These are phyloP conservation scores for Xenentodon cancila DNA, from an alignment of 2,797 vertebrate species.

Conservation along the genomic window DNA sequence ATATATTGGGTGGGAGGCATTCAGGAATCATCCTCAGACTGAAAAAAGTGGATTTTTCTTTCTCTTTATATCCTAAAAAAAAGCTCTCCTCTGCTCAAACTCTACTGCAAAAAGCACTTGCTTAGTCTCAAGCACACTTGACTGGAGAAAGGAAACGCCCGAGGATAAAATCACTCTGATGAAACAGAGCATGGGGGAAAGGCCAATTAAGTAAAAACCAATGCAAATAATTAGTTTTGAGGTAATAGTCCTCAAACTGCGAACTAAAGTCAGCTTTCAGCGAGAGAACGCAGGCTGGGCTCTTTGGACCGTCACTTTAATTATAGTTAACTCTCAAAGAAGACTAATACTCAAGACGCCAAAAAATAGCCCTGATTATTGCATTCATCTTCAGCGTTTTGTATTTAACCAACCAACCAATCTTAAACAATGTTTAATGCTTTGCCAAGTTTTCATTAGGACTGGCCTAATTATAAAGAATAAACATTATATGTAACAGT, in stretches of 20 bases:
- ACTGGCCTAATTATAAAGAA: neutral
- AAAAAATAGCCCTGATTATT: constrained; percentile 17
- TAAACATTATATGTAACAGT: neutral
- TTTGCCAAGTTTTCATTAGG: neutral
- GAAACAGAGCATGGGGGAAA: constrained; percentile 49
- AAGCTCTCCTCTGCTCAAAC: constrained; percentile 5
- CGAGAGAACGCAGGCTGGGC: constrained; percentile 1
- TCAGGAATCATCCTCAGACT: constrained; percentile 16
- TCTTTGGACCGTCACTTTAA: constrained; percentile 14
- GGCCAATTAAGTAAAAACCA: constrained; percentile 32
- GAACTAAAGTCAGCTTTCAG: constrained; percentile 12
- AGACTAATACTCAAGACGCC: constrained; percentile 3
- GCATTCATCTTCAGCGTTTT: constrained; percentile 13
- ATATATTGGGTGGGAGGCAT: constrained; percentile 17
- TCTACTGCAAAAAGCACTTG: constrained; percentile 23
- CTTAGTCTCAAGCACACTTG: constrained; percentile 37
- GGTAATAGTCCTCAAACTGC: constrained; percentile 35
- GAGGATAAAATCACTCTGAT: constrained; percentile 38
- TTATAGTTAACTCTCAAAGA: constrained; percentile 18
- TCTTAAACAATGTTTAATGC: neutral
- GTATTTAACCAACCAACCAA: constrained; percentile 18
- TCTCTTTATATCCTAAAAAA: neutral
- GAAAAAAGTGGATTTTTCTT: constrained; percentile 11
- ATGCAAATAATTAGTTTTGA: constrained; percentile 56
- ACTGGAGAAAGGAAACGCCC: constrained; percentile 48